Base-by-base conservation (phyloP, 2,797 vertebrate species). In the Platalea minor region DNA sequence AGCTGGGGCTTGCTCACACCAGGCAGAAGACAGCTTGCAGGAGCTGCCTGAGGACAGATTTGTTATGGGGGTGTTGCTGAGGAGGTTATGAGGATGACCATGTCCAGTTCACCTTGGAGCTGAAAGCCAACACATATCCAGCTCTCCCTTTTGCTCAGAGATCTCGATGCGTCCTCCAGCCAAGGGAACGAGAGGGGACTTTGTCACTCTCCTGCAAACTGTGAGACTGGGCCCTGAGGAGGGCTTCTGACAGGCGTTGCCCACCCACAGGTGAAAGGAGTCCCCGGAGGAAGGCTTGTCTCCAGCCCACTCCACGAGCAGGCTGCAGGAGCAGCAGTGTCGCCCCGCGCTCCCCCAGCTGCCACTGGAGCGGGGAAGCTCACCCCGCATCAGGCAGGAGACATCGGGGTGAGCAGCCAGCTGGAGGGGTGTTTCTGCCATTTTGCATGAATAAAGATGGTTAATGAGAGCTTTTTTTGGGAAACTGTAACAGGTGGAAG, bases 281-380 rank as follows among this genome's bases (percentile, higher is more conserved):
- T 19, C 13, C 19, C 24, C 8, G 0, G 1, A 13, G 45, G 13
- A 50, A 63, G 26, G 17, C 20, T 91, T 13, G 12, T 37, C 35
- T 45, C 45, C 0, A 0, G 35, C 50, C 0, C 7, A 4, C 51
- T 67, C 0, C 0, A 33, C 33, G 29, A 37, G 23, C 64, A 51
- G 43, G 33, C 48, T 46, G 35, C 43, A 33, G 64, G 60, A 91
- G 37, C 16, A 15, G 28, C 57, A n/a, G 51, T 35, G 63, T 29
- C 8, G 1, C 45, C n/a, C n/a, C 39, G 2, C 1, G 3, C 14
- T 12, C 8, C 16, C 25, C 33, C 39, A 23, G 60, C 25, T 81
- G 61, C 12, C 7, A 2, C 24, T 19, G 56, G 48, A 45, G 23
- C 1, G 2, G 41, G n/a, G 54, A 31, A 60, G 41, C 37, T 74